phyloP scores from a whole-genome alignment of 2,113 vertebrate genomes.

The Etheostoma cragini region DNA sequence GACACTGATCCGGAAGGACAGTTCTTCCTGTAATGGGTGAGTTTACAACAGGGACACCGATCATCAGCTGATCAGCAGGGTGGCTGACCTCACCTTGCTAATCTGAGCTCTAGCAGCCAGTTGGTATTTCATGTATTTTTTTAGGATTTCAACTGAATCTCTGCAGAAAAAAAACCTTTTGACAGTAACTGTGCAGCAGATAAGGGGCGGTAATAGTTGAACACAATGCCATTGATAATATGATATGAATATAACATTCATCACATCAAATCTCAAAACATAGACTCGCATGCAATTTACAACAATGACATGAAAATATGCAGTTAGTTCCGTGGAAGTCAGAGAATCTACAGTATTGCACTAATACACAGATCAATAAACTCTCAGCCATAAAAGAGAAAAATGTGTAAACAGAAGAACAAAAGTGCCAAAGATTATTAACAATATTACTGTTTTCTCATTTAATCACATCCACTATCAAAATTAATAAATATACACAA shows the following conservation, averaged over 20 bases:
- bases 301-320: conserved; percentile 28
- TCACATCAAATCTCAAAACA: conserved; percentile 26
- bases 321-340: conserved; percentile 8
- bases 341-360: conserved; percentile 39
- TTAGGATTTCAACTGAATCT: conserved; percentile 17
- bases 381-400: conserved; percentile 30
- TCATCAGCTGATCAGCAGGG: conserved; percentile 33
- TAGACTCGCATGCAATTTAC: conserved; percentile 44
- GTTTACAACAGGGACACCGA: conserved; percentile 7
- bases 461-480: conserved; percentile 28
- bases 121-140: conserved; percentile 15
- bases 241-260: conserved; percentile 22
- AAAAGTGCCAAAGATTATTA: conserved; percentile 37
- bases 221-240: background rate
- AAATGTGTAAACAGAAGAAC: conserved; percentile 28
- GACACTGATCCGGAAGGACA: conserved; percentile 26
- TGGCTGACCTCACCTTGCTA: conserved; percentile 34
- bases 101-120: conserved; percentile 16
- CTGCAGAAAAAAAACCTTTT: background rate
- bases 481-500: conserved; percentile 10
- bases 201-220: background rate
- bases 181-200: conserved; percentile 24
- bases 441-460: background rate
- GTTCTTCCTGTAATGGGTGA: conserved; percentile 10
- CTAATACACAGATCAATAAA: conserved; percentile 32